A percentile compares a stretch with the other conserved stretches of the same genome.
phyloP scores from a whole-genome alignment of 2,797 vertebrate genomes.

The Nyctalus aviator region DNA sequence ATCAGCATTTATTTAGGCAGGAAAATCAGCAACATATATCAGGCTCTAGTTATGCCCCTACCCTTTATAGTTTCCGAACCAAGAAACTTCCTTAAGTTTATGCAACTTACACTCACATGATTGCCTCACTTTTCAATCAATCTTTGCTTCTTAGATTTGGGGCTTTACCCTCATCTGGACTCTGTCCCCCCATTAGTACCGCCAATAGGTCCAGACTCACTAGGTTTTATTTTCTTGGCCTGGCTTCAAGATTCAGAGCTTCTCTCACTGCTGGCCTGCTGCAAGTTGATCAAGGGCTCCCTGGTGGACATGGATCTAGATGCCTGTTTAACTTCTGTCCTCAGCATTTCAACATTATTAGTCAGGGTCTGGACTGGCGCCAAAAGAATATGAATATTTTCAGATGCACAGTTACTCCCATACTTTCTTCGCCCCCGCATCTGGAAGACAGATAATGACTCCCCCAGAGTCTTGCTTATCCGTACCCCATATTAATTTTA shows the following conservation, averaged over 20 bases:
- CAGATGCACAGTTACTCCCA: constrained; percentile 84
- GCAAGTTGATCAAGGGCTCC: constrained; percentile 85
- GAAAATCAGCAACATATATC: background rate
- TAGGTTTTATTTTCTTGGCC: constrained; percentile 82
- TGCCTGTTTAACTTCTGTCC: constrained; percentile 89
- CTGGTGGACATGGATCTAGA: constrained; percentile 82
- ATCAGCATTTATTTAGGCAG: background rate
- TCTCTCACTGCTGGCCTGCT: constrained; percentile 80
- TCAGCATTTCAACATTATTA: constrained; percentile 88
- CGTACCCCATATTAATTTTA: constrained; percentile 82
- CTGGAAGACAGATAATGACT: constrained; percentile 89
- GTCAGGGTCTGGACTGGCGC: constrained; percentile 87
- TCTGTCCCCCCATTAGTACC: constrained; percentile 72
- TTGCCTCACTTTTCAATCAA: constrained; percentile 52
- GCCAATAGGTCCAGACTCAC: constrained; percentile 66
- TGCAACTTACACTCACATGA: background rate
- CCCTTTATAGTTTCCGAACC: background rate
- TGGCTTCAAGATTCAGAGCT: constrained; percentile 76
- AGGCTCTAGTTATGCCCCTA: background rate
- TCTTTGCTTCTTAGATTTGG: constrained; percentile 28
- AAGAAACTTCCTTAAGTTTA: background rate
- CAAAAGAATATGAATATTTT: constrained; percentile 84
- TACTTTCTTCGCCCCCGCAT: constrained; percentile 83
- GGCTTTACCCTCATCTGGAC: constrained; percentile 60
- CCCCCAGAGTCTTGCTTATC: constrained; percentile 81